phyloP scores from a whole-genome alignment of 2,113 vertebrate genomes.

The Pterophyllum scalare region DNA sequence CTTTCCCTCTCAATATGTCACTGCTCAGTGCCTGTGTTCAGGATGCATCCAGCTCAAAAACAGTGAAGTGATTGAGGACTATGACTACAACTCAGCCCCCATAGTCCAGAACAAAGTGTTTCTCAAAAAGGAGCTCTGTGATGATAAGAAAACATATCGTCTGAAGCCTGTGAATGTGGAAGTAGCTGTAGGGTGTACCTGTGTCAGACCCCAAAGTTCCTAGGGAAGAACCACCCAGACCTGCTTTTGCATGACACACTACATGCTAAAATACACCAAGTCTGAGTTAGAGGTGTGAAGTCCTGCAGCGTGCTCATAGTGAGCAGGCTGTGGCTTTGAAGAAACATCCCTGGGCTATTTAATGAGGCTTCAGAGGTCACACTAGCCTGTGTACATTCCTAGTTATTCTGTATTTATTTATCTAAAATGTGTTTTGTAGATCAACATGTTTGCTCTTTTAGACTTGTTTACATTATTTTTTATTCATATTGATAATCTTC shows the following conservation, averaged over 20 bases:
- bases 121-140: conserved; percentile 79
- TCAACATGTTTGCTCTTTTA: not conserved
- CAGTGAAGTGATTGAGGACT: conserved; percentile 41
- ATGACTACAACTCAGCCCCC: conserved; percentile 79
- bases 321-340: not conserved
- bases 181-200: conserved; percentile 87
- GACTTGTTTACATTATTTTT: conserved; percentile 4
- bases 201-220: conserved; percentile 69
- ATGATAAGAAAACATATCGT: not conserved
- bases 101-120: conserved; percentile 82
- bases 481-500: not conserved
- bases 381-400: not conserved
- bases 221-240: conserved; percentile 21
- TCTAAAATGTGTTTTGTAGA: not conserved
- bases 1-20: conserved; percentile 78
- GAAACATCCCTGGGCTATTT: not conserved
- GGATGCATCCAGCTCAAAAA: conserved; percentile 82
- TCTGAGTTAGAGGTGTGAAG: not conserved
- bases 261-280: conserved; percentile 63
- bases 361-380: not conserved
- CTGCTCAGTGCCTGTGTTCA: conserved; percentile 85
- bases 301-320: not conserved
- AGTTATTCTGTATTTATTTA: conserved; percentile 31
- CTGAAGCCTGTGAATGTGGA: conserved; percentile 40
- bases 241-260: conserved; percentile 29